Percentiles rank a stretch among this genome's conserved stretches.
These are phyloP conservation scores for Trachops cirrhosus DNA, from an alignment of 2,797 vertebrate genomes.

Conservation along the genomic window DNA sequence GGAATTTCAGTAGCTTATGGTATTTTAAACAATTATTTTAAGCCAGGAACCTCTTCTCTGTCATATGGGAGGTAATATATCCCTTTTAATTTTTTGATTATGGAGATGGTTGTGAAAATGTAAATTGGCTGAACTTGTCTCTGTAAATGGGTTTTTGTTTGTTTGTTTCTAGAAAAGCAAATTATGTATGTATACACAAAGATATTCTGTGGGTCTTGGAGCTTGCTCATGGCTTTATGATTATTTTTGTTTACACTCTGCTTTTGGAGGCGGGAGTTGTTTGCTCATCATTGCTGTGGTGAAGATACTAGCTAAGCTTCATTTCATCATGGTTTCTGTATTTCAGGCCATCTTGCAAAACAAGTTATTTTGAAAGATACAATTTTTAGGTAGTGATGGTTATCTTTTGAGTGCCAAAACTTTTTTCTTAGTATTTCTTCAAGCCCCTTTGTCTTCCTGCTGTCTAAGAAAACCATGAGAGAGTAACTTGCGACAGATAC, in stretches of 20 bases:
- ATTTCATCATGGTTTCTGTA: background rate
- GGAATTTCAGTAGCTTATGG: background rate
- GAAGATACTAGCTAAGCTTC: background rate
- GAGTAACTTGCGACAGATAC: background rate
- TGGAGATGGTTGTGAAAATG: constrained; percentile 25
- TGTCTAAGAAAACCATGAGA: background rate
- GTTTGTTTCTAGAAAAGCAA: constrained; percentile 21
- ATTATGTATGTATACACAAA: background rate
- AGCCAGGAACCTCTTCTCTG: background rate
- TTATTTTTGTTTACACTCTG: constrained; percentile 4
- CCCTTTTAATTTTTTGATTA: constrained; percentile 19
- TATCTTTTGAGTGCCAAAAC: background rate
- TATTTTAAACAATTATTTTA: constrained; percentile 36
- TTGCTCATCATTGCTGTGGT: background rate
- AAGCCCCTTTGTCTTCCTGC: background rate
- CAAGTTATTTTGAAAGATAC: background rate
- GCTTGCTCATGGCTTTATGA: background rate
- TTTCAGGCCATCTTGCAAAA: background rate
- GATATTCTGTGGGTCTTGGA: background rate
- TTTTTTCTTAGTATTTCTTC: background rate
- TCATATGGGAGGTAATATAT: background rate
- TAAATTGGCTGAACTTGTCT: background rate
- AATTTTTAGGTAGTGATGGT: background rate
- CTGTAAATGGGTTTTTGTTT: background rate
- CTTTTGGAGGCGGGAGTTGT: background rate